Conservation (phyloP, 1,140 invertebrate species). For the Camponotus pennsylvanicus region DNA sequence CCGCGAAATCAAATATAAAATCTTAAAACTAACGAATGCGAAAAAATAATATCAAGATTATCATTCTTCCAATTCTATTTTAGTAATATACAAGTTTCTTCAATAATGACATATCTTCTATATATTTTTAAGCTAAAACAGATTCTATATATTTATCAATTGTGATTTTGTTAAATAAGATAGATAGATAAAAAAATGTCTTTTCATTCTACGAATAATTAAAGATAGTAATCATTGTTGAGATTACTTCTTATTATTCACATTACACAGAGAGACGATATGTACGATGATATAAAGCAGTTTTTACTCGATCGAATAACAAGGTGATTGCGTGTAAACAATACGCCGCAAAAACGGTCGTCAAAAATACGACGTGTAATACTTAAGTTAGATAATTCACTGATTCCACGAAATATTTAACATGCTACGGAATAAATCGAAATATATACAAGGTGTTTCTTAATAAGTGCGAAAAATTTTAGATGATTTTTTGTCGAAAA, state of each 20-base stretch:
- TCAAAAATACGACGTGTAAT: no score
- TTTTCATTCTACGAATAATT: neutral
- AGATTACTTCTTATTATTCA: neutral
- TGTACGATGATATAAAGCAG: no score
- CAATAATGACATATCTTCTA: neutral
- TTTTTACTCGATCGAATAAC: no score
- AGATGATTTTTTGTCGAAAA: no score
- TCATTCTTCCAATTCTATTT: neutral
- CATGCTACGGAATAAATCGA: no score
- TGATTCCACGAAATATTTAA: no score
- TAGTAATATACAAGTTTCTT: neutral
- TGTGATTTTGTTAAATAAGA: neutral
- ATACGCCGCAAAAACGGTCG: no score
- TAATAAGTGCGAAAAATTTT: no score
- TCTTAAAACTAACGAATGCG: slow-evolving; percentile 12
- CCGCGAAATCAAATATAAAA: neutral
- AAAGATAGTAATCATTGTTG: neutral
- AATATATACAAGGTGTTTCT: no score
- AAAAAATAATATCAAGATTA: neutral
- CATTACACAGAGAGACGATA: neutral
- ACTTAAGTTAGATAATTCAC: no score
- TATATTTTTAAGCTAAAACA: neutral
- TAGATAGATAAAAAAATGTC: no score
- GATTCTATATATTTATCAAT: neutral
- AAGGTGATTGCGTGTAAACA: no score